Percentiles rank a stretch among this genome's conserved stretches.
phyloP scores from a whole-genome alignment of 2,797 vertebrate genomes.

The Eutrigla gurnardus region DNA sequence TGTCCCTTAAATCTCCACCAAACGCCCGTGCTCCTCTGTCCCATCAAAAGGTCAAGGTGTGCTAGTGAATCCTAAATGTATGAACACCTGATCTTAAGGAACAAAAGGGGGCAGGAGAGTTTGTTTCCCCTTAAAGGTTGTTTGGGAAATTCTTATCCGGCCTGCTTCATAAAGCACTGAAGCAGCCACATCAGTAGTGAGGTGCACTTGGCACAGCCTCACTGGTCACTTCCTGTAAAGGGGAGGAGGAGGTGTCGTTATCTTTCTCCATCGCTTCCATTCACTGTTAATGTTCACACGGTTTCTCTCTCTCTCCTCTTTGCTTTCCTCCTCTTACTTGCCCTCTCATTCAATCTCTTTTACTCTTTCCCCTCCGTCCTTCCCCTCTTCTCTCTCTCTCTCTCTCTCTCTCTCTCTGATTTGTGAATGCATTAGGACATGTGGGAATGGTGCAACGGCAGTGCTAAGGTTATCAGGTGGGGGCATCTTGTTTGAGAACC shows the following conservation, averaged over 20 bases:
- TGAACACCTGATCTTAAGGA: slow-evolving; percentile 55
- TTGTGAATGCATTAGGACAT: slow-evolving; percentile 79
- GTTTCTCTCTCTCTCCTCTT: slow-evolving; percentile 45
- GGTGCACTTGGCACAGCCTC: slow-evolving; percentile 50
- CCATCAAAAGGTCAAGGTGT: slow-evolving; percentile 12
- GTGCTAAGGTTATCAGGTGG: slow-evolving; percentile 82
- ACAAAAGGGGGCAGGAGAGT: not conserved
- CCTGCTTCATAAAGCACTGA: slow-evolving; percentile 14
- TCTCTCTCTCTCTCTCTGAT: slow-evolving; percentile 54
- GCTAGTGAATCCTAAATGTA: not conserved
- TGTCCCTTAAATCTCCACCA: not conserved
- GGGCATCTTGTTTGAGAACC: slow-evolving; percentile 85
- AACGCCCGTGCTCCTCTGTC: not conserved
- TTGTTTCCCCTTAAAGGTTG: slow-evolving; percentile 6
- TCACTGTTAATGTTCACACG: slow-evolving; percentile 83
- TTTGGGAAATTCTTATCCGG: slow-evolving; percentile 35
- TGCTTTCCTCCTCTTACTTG: slow-evolving; percentile 33
- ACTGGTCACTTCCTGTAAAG: slow-evolving; percentile 63
- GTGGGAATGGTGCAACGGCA: slow-evolving; percentile 80
- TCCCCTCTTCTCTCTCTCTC: slow-evolving; percentile 38
- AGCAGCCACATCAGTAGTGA: slow-evolving; percentile 48
- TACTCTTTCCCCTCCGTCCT: slow-evolving; percentile 34
- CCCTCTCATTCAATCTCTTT: slow-evolving; percentile 38
- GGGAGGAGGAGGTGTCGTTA: slow-evolving; percentile 56
- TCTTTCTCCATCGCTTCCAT: slow-evolving; percentile 78